Evolutionary conservation across 2,888 invertebrate genomes (phyloP).

Genomic region (Drosophila mayaguana): DNA sequence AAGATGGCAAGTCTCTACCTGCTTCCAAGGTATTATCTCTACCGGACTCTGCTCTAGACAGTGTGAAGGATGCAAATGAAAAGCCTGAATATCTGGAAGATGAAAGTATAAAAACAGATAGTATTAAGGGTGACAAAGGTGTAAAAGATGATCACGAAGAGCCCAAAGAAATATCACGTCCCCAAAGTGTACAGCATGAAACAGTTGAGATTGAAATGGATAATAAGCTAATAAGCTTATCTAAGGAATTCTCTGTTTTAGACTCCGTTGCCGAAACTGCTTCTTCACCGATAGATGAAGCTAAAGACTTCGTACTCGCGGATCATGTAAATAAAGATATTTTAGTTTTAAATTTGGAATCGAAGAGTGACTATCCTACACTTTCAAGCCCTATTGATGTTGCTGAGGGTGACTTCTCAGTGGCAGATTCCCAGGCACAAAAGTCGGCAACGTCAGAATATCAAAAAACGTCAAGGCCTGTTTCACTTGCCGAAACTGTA

Average conservation of each 20-base stretch:
- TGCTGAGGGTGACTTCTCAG: conserved; percentile 6
- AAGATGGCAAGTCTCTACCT: not conserved
- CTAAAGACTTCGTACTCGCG: not conserved
- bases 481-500: conserved; percentile 40
- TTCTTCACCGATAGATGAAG: conserved; percentile 11
- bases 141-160: not conserved
- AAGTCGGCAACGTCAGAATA: not conserved
- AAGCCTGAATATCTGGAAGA: too few relatives aligned
- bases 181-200: not conserved
- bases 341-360: conserved; percentile 1
- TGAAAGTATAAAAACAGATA: too few relatives aligned
- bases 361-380: conserved; percentile 9
- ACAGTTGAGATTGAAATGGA: not conserved
- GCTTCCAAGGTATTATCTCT: too few relatives aligned
- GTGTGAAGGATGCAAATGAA: too few relatives aligned
- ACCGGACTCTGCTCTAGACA: too few relatives aligned
- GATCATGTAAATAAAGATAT: not conserved
- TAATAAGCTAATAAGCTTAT: too few relatives aligned
- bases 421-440: not conserved
- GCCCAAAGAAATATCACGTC: conserved; percentile 22
- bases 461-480: not conserved
- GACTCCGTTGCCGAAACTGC: not conserved
- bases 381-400: conserved; percentile 13
- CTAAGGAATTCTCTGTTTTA: not conserved
- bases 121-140: too few relatives aligned